Percentiles rank a stretch among this genome's conserved stretches.
phyloP scores from a whole-genome alignment of 2,888 invertebrate genomes.

The Gibbula magus region DNA sequence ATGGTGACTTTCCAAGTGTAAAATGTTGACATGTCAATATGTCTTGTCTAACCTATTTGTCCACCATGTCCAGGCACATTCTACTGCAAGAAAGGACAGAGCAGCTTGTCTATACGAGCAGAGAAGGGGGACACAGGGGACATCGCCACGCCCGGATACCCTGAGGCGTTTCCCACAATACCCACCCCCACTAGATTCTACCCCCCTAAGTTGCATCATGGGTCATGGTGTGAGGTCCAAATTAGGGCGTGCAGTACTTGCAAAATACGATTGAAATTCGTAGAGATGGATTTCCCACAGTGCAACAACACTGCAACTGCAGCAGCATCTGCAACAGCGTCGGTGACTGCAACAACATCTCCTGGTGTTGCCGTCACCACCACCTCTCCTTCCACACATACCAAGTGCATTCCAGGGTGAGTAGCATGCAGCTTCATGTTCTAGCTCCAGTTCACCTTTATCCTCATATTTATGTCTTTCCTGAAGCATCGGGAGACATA shows the following conservation, averaged over 20 bases:
- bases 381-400: not conserved
- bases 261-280: slow-evolving; percentile 56
- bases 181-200: slow-evolving; percentile 25
- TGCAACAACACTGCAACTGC: slow-evolving; percentile 39
- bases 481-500: too few relatives aligned
- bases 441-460: too few relatives aligned
- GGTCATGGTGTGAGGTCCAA: slow-evolving; percentile 62
- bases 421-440: not conserved
- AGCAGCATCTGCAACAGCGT: too few relatives aligned
- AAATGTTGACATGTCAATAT: too few relatives aligned
- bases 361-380: not conserved
- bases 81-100: slow-evolving; percentile 44
- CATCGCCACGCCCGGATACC: slow-evolving; percentile 57
- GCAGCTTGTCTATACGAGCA: slow-evolving; percentile 47
- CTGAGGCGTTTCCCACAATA: slow-evolving; percentile 35
- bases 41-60: not conserved
- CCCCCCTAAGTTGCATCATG: slow-evolving; percentile 47
- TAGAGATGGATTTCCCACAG: slow-evolving; percentile 55
- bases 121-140: slow-evolving; percentile 62
- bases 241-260: slow-evolving; percentile 67
- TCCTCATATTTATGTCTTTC: too few relatives aligned
- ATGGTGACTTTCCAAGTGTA: too few relatives aligned
- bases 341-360: too few relatives aligned
- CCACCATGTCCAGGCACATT: slow-evolving; percentile 45
- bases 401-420: slow-evolving; percentile 59